Conservation (phyloP, 2,797 vertebrate genomes). For the Carapus acus region DNA sequence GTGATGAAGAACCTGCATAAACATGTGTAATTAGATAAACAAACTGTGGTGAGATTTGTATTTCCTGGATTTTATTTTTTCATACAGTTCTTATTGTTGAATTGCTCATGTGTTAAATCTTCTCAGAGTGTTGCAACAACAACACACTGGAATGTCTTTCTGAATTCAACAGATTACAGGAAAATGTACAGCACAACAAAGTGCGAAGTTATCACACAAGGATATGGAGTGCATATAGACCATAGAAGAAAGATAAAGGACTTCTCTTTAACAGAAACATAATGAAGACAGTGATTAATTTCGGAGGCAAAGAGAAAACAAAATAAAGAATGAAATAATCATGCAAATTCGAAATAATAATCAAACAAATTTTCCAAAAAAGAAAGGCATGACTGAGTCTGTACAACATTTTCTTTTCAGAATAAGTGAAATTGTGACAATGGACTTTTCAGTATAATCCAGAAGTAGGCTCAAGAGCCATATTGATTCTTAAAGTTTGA, state of each 20-base stretch:
- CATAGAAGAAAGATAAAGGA: slow-evolving; percentile 54
- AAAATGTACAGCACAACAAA: slow-evolving; percentile 70
- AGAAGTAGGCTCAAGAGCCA: no score
- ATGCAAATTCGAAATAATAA: slow-evolving; percentile 57
- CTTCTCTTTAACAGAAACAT: slow-evolving; percentile 61
- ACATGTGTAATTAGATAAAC: no score
- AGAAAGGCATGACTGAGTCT: slow-evolving; percentile 61
- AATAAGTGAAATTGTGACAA: slow-evolving; percentile 51
- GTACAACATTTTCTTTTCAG: slow-evolving; percentile 46
- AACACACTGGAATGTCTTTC: slow-evolving; percentile 57
- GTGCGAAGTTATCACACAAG: slow-evolving; percentile 70
- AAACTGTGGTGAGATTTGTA: no score
- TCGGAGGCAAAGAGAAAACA: slow-evolving; percentile 60
- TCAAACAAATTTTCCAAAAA: slow-evolving; percentile 42
- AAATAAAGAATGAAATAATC: slow-evolving; percentile 58
- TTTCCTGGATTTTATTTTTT: no score
- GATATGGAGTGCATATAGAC: slow-evolving; percentile 67
- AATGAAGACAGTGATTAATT: slow-evolving; percentile 57
- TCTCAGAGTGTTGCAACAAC: slow-evolving; percentile 16
- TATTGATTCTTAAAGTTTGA: no score
- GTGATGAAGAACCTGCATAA: no score
- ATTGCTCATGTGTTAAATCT: no score
- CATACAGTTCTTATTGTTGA: no score
- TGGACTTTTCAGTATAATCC: no score
- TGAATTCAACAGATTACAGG: slow-evolving; percentile 72